Conservation (phyloP, 2,797 vertebrate genomes). For the Margarornis squamiger region DNA sequence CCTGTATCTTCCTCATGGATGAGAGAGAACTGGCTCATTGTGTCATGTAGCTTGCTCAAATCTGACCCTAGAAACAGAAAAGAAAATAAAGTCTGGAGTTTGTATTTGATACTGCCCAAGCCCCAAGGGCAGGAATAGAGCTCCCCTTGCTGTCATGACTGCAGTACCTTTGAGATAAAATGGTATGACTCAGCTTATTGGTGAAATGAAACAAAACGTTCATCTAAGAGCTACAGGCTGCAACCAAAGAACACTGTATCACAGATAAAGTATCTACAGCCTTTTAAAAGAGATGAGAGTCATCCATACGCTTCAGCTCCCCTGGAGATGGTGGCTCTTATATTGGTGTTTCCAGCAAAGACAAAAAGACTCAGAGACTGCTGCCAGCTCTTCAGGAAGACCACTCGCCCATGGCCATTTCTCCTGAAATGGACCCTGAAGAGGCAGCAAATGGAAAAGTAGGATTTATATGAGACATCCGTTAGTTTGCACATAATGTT, state of each 20-base stretch:
- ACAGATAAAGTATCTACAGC: not conserved
- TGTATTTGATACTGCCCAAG: not conserved
- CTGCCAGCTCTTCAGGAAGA: not conserved
- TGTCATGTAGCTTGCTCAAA: not conserved
- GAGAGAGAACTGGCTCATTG: not conserved
- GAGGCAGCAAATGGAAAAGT: not conserved
- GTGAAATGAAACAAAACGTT: not conserved
- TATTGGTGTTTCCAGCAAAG: not conserved
- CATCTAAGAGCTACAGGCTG: not conserved
- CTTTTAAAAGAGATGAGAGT: not conserved
- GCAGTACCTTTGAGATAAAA: not conserved
- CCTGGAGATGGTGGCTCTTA: accelerated
- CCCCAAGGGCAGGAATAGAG: not conserved
- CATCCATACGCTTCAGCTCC: not conserved
- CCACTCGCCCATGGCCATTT: not conserved
- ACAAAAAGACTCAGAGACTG: not conserved
- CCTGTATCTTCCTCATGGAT: not conserved
- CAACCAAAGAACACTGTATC: not conserved
- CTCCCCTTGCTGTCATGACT: not conserved
- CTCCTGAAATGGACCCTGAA: not conserved
- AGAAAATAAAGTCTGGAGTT: not conserved
- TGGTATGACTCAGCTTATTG: not conserved
- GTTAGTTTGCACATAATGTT: not conserved
- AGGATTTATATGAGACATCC: not conserved
- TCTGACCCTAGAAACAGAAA: not conserved